Percentiles rank a stretch among this genome's conserved stretches.
These are phyloP conservation scores for Bovichtus diacanthus DNA, from an alignment of 2,797 vertebrate genomes.

Conservation along the genomic window DNA sequence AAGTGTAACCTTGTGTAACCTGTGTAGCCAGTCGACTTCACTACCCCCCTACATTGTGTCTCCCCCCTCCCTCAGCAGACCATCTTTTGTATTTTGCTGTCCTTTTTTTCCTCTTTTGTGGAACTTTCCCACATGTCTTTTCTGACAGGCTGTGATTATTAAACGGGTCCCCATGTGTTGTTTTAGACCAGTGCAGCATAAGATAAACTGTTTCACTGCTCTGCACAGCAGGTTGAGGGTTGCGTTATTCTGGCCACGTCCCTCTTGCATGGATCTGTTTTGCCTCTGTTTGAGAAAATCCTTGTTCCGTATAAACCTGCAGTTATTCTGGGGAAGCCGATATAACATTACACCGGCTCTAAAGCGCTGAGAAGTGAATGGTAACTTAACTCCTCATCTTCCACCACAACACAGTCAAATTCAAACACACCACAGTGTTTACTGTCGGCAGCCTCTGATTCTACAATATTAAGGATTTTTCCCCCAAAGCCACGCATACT, in stretches of 20 bases:
- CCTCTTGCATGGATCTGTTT: constrained; percentile 51
- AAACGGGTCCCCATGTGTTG: constrained; percentile 3
- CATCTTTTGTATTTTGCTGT: constrained; percentile 19
- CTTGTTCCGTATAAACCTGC: constrained; percentile 41
- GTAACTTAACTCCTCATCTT: constrained; percentile 47
- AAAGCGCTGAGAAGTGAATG: constrained; percentile 27
- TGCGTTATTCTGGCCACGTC: constrained; percentile 39
- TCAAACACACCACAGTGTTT: constrained; percentile 52
- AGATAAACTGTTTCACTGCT: constrained; percentile 14
- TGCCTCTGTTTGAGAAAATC: constrained; percentile 50
- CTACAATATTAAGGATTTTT: constrained; percentile 1
- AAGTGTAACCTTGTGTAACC: constrained; percentile 32
- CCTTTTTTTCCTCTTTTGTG: constrained; percentile 17
- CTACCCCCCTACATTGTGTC: background rate
- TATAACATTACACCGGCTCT: constrained; percentile 51
- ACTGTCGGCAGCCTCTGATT: constrained; percentile 27
- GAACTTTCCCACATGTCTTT: constrained; percentile 30
- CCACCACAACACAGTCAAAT: constrained; percentile 45
- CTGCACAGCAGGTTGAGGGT: constrained; percentile 46
- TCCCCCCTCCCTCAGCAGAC: background rate
- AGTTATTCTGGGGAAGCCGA: constrained; percentile 51
- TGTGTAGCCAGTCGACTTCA: constrained; percentile 40
- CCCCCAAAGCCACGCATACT: background rate
- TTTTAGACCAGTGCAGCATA: constrained; percentile 17
- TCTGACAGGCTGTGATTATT: constrained; percentile 31